Base-by-base conservation (phyloP, 2,888 invertebrate species). In the Agonopterix heracliana region DNA sequence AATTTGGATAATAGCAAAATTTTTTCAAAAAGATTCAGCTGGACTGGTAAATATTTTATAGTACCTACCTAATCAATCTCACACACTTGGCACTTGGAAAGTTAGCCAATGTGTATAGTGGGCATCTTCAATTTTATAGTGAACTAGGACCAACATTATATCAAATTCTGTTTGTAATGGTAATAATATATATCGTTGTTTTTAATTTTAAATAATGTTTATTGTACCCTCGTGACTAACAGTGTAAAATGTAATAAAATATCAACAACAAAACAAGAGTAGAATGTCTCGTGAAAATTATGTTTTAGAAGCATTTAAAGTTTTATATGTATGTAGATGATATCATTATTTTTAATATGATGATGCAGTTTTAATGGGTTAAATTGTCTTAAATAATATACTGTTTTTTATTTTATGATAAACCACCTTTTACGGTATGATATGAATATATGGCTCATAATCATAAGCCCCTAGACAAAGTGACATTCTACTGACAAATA, bases 271-370 rank as follows among this genome's bases (percentile, higher is more conserved):
- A 43, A 70, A 68, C 71, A 74, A 65, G 56, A 70, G 72, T 84
- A 79, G 78, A 68, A 65, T 59, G 74, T 83, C 73, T 79, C 68
- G 75, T 81, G 80, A 82, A 78, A 81, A 80, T 80, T 81, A 81
- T 80, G 79, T 81, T 84, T 74, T 85, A 83, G 83, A 80, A 82
- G 87, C 85, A 86, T 87, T 87, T 87, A 86, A 86, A 73, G 74
- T 76, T 76, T 77, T 76, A 74, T 78, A 78, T 77, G 61, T 45
- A 80, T 79, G 78, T 84, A 85, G 82, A 80, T 73, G 68, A 78
- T 81, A 78, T 82, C 74, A 81, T 83, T 86, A 84, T 84, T 86
- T 86, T 86, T 81, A 81, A 80, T 81, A 82, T 77, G 76, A 77
- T 78, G 74, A 81, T 81, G 73, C 81, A 79, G 78, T 83, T 83